These are phyloP conservation scores for Steinernema khuongi DNA, from an alignment of 1,140 invertebrate genomes.

Conservation along the genomic window DNA sequence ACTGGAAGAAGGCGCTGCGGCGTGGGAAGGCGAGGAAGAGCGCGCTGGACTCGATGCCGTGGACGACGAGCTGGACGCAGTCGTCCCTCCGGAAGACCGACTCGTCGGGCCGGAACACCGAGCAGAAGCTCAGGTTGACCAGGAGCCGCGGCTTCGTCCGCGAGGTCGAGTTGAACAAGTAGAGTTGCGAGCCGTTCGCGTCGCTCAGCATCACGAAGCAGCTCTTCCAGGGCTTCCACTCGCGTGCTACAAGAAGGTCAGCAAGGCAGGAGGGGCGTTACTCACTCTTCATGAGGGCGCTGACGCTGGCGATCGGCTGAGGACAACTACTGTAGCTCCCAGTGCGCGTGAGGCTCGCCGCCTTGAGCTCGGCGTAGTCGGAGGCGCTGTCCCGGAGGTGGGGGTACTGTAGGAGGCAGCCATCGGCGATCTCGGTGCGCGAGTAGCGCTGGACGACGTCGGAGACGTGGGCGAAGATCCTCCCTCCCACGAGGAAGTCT, in stretches of 20 bases:
- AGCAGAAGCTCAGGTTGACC: slow-evolving; percentile 15
- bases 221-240: slow-evolving; percentile 20
- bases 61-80: slow-evolving; percentile 17
- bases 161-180: slow-evolving; percentile 8
- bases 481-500: background rate
- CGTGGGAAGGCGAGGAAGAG: background rate
- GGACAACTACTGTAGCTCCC: background rate
- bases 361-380: background rate
- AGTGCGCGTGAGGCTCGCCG: background rate
- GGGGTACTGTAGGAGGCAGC: background rate
- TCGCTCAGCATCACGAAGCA: slow-evolving; percentile 14
- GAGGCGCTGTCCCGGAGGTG: background rate
- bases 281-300: background rate
- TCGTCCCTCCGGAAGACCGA: slow-evolving; percentile 19
- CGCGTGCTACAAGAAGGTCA: slow-evolving; percentile 15
- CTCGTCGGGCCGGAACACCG: background rate
- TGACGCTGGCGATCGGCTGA: background rate
- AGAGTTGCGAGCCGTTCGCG: slow-evolving; percentile 12
- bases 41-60: background rate
- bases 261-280: background rate
- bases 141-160: background rate
- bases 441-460: background rate
- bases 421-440: background rate
- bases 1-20: slow-evolving; percentile 13
- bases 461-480: background rate